These are phyloP conservation scores for Apostichopus californicus DNA, from an alignment of 35 echinoderm and acorn worm genomes.

Conservation along the genomic window DNA sequence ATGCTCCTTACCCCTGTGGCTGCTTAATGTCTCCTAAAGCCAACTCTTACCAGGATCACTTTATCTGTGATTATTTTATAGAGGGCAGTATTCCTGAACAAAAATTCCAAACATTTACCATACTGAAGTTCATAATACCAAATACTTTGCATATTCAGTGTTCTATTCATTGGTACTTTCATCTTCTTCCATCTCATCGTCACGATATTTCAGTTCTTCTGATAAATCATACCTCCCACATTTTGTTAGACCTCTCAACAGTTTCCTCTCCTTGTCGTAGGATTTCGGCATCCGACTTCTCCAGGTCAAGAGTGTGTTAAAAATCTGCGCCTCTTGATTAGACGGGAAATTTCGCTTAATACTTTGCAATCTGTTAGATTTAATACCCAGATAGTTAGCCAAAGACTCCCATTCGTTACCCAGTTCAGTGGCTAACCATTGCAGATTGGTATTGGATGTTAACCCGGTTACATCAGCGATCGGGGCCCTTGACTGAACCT, in stretches of 20 bases:
- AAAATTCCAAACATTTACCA: no score
- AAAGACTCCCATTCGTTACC: constrained; percentile 96
- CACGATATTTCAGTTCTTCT: constrained; percentile 82
- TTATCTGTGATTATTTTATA: no score
- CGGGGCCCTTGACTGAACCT: neutral
- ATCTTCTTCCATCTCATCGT: constrained; percentile 41
- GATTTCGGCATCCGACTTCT: constrained; percentile 76
- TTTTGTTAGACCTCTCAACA: constrained; percentile 60
- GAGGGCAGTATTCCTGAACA: no score
- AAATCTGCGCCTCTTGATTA: constrained; percentile 65
- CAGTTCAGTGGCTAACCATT: constrained; percentile 82
- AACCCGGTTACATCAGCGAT: constrained; percentile 37
- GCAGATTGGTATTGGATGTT: constrained; percentile 76
- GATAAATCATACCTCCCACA: constrained; percentile 93
- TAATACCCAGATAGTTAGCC: constrained; percentile 75
- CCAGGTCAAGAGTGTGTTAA: constrained; percentile 90
- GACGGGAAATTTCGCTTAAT: constrained; percentile 82
- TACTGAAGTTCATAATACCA: no score
- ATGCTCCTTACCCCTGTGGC: no score
- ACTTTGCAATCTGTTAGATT: constrained; percentile 90
- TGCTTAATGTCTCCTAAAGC: no score
- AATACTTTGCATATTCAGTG: no score
- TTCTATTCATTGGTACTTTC: constrained; percentile 32
- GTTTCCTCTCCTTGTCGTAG: constrained; percentile 85
- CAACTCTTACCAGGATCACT: no score